Base-by-base conservation (phyloP, 2,888 invertebrate species). In the Sphecodes monilicornis region DNA sequence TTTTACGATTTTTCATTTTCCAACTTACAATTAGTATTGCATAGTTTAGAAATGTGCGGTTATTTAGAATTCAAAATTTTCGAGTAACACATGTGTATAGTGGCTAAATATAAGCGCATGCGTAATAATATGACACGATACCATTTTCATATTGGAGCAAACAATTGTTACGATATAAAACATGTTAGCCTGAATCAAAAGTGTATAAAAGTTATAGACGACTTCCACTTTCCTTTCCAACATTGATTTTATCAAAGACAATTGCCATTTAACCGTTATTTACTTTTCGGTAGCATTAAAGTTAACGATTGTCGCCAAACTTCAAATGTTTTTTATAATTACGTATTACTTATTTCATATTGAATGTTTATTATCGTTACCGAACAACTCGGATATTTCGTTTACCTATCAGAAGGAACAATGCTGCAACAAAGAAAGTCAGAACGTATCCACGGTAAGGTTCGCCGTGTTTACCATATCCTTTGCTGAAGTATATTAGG, bases 371-470 rank as follows among this genome's bases (percentile, higher is more conserved):
- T 22, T 32, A 32, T 32, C 10, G 4, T 32, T 64, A 11, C 39
- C 11, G 36, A 41, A 11, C 41, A 16, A 32, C 32, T 22, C 26
- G 39, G 22, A 39, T 29, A 32, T 36, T 0, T 43, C 18, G 8
- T 32, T 95, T 95, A 98, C 98, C 98, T 86, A 99, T 98, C 50
- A 98, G 95, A 78, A 99, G 96, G 93, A 99, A 99, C 2, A 97
- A 96, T 18, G 97, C 96, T 0, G 99, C 98, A 22, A 99, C 97
- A 86, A 98, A 92, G 94, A 99, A 99, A 0, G 98, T 98, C 1
- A 99, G 96, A 8, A 98, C 96, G 93, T 99, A 99, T 85, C 98
- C 99, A 80, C 99, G 96, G 91, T 98, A 97, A 0, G 98, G 98
- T 93, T 98, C 98, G 3, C 97, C 97, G 89, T 96, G 96, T 91